Evolutionary conservation across 1,140 invertebrate genomes (phyloP).

Genomic region (Bombus consobrinus): DNA sequence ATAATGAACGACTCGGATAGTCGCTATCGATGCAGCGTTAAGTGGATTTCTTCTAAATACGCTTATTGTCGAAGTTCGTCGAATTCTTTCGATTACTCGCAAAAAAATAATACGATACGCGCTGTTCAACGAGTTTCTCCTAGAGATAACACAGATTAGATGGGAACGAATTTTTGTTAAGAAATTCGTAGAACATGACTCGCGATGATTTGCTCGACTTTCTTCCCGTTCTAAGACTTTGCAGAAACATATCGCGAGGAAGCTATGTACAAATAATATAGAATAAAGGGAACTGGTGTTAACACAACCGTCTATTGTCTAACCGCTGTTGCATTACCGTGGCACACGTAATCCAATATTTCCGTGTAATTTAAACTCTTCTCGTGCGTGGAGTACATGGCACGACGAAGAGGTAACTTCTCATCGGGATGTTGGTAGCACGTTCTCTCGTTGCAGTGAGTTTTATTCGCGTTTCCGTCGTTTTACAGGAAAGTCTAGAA

Average conservation of each 20-base stretch:
- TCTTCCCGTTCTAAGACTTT: neutral
- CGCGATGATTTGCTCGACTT: neutral
- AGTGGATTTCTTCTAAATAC: too few relatives aligned
- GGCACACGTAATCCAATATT: constrained; percentile 66
- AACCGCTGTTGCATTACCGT: constrained; percentile 43
- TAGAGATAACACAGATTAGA: neutral
- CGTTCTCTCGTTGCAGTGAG: constrained; percentile 15
- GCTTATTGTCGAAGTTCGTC: too few relatives aligned
- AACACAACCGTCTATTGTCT: constrained; percentile 41
- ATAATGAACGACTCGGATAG: too few relatives aligned
- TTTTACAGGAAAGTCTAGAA: neutral
- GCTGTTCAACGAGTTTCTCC: neutral
- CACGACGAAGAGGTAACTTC: constrained; percentile 31
- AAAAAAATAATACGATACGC: neutral
- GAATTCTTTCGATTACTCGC: neutral
- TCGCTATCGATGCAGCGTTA: too few relatives aligned
- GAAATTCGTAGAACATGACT: neutral
- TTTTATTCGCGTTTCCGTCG: neutral
- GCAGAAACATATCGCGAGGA: neutral
- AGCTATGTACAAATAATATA: constrained; percentile 1
- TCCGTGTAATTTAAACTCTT: constrained; percentile 69
- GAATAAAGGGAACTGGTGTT: constrained; percentile 31
- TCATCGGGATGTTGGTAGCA: constrained; percentile 24
- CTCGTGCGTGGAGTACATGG: constrained; percentile 37
- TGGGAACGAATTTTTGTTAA: neutral